phyloP scores from a whole-genome alignment of 2,797 vertebrate species.

The Gobionotothen gibberifrons region DNA sequence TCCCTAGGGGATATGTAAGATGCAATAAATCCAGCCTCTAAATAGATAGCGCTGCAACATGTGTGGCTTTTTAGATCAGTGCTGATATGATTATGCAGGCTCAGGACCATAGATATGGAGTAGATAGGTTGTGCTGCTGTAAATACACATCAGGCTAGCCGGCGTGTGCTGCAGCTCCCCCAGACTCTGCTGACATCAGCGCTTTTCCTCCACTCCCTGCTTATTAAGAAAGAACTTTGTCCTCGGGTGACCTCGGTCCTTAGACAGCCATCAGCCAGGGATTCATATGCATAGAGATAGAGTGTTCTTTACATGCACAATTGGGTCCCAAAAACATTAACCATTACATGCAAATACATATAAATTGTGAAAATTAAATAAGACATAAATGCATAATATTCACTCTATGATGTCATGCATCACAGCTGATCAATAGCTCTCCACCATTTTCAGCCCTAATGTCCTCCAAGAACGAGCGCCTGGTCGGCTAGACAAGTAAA shows the following conservation, averaged over 20 bases:
- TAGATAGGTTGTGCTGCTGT: conserved; percentile 58
- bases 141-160: conserved; percentile 36
- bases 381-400: background rate
- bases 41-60: conserved; percentile 66
- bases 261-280: conserved; percentile 19
- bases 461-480: conserved; percentile 47
- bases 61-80: conserved; percentile 69
- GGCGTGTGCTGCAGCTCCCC: conserved; percentile 27
- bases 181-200: conserved; percentile 57
- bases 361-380: background rate
- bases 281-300: background rate
- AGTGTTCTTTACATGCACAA: background rate
- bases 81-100: conserved; percentile 71
- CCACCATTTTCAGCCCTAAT: conserved; percentile 42
- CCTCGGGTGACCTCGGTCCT: conserved; percentile 52
- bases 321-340: background rate
- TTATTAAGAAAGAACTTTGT: conserved; percentile 50
- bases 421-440: conserved; percentile 48
- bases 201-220: conserved; percentile 33
- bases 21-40: conserved; percentile 66
- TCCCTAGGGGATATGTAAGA: conserved; percentile 37
- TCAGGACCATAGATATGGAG: conserved; percentile 55
- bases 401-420: conserved; percentile 34
- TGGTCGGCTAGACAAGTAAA: conserved; percentile 56
- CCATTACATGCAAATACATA: background rate